phyloP scores from a whole-genome alignment of 2,113 vertebrate genomes.

The Brienomyrus brachyistius region DNA sequence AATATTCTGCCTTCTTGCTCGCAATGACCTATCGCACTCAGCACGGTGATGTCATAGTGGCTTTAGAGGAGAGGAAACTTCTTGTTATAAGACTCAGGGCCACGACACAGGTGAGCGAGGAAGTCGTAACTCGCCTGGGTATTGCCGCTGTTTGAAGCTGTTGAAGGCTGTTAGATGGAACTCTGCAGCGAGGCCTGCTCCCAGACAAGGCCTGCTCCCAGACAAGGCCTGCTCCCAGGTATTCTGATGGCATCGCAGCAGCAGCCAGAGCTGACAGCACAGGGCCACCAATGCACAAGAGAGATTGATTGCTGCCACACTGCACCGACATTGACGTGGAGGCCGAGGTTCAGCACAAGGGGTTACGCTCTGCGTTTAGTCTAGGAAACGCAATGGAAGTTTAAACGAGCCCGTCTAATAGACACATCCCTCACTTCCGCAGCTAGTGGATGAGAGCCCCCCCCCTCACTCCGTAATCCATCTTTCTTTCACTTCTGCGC shows the following conservation, averaged over 20 bases:
- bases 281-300: neutral
- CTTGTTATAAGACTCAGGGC: neutral
- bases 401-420: neutral
- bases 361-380: neutral
- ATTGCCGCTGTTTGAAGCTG: neutral
- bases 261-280: neutral
- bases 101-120: neutral
- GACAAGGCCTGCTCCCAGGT: too few relatives aligned
- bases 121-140: neutral
- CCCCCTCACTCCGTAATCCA: neutral
- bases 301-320: neutral
- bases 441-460: neutral
- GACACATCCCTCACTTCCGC: conserved; percentile 1
- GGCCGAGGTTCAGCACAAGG: neutral
- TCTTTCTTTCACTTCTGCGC: neutral
- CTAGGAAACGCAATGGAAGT: neutral
- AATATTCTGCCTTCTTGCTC: neutral
- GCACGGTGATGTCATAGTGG: neutral
- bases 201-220: neutral
- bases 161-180: neutral
- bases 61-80: neutral
- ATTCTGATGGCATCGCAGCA: neutral
- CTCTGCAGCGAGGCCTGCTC: neutral
- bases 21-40: neutral
- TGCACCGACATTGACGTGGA: neutral